A percentile compares a stretch with the other conserved stretches of the same genome.
Conservation (phyloP, 2,888 invertebrate species). For the Spatulosminthurus flaviceps region DNA sequence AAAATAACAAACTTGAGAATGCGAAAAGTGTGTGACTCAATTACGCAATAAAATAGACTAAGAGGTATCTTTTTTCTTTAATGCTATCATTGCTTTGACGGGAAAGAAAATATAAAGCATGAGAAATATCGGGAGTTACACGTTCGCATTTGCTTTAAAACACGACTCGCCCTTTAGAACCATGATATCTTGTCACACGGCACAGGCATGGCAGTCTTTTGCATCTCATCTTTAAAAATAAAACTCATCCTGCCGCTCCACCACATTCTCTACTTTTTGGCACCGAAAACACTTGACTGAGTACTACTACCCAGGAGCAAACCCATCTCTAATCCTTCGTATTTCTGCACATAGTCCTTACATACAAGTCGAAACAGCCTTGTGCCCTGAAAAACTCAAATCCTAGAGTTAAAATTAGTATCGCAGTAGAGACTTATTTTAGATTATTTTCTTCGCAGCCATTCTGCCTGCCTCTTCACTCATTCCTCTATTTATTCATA, state of each 20-base stretch:
- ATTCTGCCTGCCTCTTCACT: conserved; percentile 40
- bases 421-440: conserved; percentile 41
- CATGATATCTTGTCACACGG: conserved; percentile 36
- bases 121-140: conserved; percentile 25
- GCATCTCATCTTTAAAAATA: conserved; percentile 59
- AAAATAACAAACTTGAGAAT: conserved; percentile 26
- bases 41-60: conserved; percentile 33
- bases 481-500: conserved; percentile 29
- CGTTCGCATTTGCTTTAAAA: conserved; percentile 11
- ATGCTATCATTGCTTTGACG: conserved; percentile 24
- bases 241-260: conserved; percentile 49
- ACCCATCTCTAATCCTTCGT: conserved; percentile 33
- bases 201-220: conserved; percentile 44
- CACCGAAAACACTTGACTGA: conserved; percentile 47
- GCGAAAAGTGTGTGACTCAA: conserved; percentile 34
- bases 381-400: conserved; percentile 58
- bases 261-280: conserved; percentile 50
- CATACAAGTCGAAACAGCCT: conserved; percentile 52
- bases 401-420: conserved; percentile 57
- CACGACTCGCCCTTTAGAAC: conserved; percentile 26
- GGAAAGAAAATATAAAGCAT: conserved; percentile 13
- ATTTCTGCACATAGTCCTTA: conserved; percentile 32
- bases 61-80: conserved; percentile 31
- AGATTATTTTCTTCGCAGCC: conserved; percentile 38
- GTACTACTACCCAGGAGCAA: conserved; percentile 42